phyloP scores from a whole-genome alignment of 2,888 invertebrate genomes.

The Chloroclysta siterata region DNA sequence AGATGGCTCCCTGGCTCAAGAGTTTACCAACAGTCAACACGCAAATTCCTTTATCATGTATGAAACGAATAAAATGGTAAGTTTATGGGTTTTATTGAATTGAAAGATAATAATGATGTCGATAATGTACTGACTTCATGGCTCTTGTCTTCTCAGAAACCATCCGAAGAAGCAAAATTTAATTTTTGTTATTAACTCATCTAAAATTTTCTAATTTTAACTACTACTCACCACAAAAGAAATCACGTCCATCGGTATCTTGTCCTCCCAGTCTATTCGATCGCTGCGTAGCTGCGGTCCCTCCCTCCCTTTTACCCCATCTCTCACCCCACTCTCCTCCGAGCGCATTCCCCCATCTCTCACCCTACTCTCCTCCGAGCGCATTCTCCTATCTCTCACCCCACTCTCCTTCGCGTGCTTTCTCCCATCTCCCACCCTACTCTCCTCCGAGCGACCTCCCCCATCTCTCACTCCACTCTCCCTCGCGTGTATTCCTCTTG shows the following conservation, averaged over 20 bases:
- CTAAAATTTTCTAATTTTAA: neutral
- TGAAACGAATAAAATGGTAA: too few relatives aligned
- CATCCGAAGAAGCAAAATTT: too few relatives aligned
- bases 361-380: neutral
- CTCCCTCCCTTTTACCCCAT: neutral
- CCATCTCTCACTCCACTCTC: neutral
- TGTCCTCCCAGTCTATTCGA: constrained; percentile 58
- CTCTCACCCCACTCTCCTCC: neutral
- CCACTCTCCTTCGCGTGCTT: neutral
- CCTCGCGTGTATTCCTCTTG: neutral
- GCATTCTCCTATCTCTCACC: neutral
- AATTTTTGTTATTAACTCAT: too few relatives aligned
- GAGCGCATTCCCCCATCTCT: neutral
- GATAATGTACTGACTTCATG: too few relatives aligned
- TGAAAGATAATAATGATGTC: too few relatives aligned
- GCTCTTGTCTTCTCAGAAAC: too few relatives aligned
- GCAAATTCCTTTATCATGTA: too few relatives aligned
- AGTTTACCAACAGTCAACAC: too few relatives aligned
- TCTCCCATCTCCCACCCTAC: neutral
- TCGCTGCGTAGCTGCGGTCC: constrained; percentile 6
- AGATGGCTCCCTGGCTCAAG: too few relatives aligned
- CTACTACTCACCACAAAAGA: constrained; percentile 52
- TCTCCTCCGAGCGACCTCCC: too few relatives aligned
- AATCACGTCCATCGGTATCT: constrained; percentile 61
- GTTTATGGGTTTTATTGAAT: too few relatives aligned